Evolutionary conservation across 2,113 vertebrate genomes (phyloP).

Genomic region (Tachuris rubrigastra): DNA sequence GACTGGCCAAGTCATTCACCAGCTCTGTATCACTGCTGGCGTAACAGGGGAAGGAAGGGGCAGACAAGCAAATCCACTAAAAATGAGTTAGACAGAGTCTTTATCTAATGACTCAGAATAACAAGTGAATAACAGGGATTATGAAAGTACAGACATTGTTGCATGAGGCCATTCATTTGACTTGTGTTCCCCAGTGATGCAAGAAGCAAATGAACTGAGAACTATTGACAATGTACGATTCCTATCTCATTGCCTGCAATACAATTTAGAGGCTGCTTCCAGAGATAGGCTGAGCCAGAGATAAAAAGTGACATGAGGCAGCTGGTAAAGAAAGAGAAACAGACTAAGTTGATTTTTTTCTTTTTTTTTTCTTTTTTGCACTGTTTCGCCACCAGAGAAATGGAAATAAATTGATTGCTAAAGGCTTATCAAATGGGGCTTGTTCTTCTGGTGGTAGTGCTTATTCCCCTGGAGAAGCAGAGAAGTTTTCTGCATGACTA

Average conservation of each 20-base stretch:
- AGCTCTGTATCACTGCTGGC: not conserved
- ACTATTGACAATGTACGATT: not conserved
- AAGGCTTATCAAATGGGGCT: not conserved
- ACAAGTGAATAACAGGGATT: constrained; percentile 15
- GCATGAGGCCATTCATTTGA: not conserved
- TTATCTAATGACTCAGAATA: constrained; percentile 7
- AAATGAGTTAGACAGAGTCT: not conserved
- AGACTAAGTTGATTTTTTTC: not conserved
- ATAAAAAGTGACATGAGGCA: constrained; percentile 23
- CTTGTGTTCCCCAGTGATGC: not conserved
- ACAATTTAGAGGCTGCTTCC: not conserved
- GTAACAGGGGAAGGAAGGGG: not conserved
- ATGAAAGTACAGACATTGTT: not conserved
- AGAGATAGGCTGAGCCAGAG: not conserved
- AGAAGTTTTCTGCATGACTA: not conserved
- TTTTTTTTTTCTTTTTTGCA: not conserved
- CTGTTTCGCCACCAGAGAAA: not conserved
- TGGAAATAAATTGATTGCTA: not conserved
- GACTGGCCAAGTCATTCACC: not conserved
- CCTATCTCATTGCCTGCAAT: not conserved
- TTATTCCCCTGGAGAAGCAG: not conserved
- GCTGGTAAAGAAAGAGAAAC: not conserved
- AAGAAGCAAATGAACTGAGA: constrained; percentile 9
- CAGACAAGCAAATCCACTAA: not conserved
- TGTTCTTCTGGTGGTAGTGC: not conserved